Conservation (phyloP, 2,888 invertebrate species). For the Philereme vetulata region DNA sequence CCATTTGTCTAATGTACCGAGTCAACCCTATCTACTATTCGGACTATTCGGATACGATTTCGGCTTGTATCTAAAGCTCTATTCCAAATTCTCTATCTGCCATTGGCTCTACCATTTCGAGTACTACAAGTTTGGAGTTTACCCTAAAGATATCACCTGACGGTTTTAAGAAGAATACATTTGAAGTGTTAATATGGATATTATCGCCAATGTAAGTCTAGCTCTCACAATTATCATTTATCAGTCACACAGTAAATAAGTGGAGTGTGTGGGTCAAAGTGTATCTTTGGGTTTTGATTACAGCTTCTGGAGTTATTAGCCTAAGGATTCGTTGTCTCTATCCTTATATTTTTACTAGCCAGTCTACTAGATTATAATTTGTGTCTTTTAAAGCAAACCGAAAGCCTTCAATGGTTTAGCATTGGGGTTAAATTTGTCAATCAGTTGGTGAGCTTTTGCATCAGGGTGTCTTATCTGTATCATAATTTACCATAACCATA, state of each 20-base stretch:
- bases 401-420: no score
- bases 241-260: slow-evolving; percentile 37
- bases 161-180: slow-evolving; percentile 43
- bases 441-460: no score
- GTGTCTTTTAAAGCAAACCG: no score
- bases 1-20: slow-evolving; percentile 78
- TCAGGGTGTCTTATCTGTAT: no score
- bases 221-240: slow-evolving; percentile 32
- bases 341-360: no score
- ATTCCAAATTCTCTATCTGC: slow-evolving; percentile 59
- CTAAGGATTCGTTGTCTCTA: background rate
- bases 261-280: slow-evolving; percentile 46
- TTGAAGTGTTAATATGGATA: slow-evolving; percentile 76
- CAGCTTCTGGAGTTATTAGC: slow-evolving; percentile 6
- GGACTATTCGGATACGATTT: slow-evolving; percentile 87
- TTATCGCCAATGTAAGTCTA: slow-evolving; percentile 83
- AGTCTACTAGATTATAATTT: no score
- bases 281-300: slow-evolving; percentile 39
- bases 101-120: slow-evolving; percentile 80
- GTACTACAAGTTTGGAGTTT: slow-evolving; percentile 77
- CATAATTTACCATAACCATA: no score
- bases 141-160: slow-evolving; percentile 78
- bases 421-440: no score
- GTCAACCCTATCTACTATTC: slow-evolving; percentile 87
- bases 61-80: slow-evolving; percentile 60